Conservation (phyloP, 1,140 invertebrate genomes). For the Schlechtendalia chinensis region DNA sequence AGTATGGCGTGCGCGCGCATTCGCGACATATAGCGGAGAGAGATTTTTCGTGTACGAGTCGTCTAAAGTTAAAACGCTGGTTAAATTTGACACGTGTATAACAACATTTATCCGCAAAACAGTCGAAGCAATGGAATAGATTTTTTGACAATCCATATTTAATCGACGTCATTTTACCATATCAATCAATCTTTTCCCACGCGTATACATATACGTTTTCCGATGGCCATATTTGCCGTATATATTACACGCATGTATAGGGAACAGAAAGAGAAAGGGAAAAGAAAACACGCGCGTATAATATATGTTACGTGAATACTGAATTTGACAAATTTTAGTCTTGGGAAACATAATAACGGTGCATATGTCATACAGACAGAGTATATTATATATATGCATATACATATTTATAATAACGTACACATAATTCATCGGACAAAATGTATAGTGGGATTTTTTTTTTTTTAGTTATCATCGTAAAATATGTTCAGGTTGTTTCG, state of each 20-base stretch:
- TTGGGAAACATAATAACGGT: neutral
- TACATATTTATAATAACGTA: neutral
- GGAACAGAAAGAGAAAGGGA: too few relatives aligned
- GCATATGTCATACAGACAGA: neutral
- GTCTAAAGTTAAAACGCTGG: constrained; percentile 3
- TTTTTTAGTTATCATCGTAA: neutral
- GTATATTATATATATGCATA: too few relatives aligned
- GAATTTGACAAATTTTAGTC: constrained; percentile 9
- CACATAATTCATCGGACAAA: neutral
- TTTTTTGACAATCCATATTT: neutral
- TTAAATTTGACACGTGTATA: neutral
- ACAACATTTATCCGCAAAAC: constrained; percentile 3
- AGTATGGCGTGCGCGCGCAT: constrained; percentile 6
- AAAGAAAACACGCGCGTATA: neutral
- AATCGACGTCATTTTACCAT: neutral
- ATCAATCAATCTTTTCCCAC: neutral
- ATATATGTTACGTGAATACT: neutral
- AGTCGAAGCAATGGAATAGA: neutral
- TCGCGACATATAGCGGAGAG: neutral
- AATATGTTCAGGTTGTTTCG: neutral
- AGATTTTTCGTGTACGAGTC: constrained; percentile 39
- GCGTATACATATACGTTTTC: too few relatives aligned
- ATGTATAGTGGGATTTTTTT: too few relatives aligned
- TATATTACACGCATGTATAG: too few relatives aligned
- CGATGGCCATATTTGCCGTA: too few relatives aligned